These are phyloP conservation scores for Atrichornis clamosus DNA, from an alignment of 2,113 vertebrate genomes.

Conservation along the genomic window DNA sequence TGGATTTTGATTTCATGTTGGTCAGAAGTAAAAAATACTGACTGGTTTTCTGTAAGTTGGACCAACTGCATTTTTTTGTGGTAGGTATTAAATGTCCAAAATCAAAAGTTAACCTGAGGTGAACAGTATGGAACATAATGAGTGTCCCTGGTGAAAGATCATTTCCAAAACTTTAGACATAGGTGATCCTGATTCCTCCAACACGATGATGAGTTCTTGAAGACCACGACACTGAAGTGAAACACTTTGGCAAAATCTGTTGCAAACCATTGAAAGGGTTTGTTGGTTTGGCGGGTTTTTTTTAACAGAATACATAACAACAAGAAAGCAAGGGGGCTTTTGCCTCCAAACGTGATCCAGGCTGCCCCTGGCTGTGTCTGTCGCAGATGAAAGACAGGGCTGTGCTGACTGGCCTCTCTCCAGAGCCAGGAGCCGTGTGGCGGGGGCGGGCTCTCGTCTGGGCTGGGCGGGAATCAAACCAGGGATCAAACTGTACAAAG, in stretches of 20 bases:
- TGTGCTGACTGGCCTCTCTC: too few relatives aligned
- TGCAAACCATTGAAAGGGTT: neutral
- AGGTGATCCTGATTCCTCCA: neutral
- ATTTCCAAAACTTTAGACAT: neutral
- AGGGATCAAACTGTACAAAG: accelerated
- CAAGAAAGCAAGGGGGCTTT: neutral
- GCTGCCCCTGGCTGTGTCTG: neutral
- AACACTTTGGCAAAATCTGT: neutral
- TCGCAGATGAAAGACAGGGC: neutral
- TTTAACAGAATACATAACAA: neutral
- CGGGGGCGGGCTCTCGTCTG: neutral
- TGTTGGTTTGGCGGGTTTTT: neutral
- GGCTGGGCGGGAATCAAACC: too few relatives aligned
- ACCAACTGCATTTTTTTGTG: neutral
- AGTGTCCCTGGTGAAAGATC: neutral
- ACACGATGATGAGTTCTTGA: neutral
- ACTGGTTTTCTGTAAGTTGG: neutral
- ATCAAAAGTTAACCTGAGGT: neutral
- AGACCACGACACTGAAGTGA: neutral
- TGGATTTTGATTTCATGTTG: neutral
- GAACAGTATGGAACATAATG: neutral
- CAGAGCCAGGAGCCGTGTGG: accelerated
- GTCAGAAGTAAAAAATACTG: neutral
- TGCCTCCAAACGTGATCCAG: neutral
- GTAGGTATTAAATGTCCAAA: neutral